Base-by-base conservation (phyloP, 2,888 invertebrate genomes). In the Callosobruchus maculatus region DNA sequence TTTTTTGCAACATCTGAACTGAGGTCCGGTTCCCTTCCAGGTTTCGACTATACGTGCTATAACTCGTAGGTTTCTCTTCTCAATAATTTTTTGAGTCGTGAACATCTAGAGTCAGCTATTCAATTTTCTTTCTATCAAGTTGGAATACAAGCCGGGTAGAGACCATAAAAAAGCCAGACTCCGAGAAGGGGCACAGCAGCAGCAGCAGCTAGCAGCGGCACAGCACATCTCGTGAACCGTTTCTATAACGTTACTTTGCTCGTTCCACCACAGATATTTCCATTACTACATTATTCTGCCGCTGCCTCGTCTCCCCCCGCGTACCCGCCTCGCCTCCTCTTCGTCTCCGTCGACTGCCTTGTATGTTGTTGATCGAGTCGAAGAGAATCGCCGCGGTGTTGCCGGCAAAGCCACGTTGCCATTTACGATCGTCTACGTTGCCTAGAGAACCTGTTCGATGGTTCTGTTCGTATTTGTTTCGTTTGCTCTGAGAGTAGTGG, bases 231-330 rank as follows among this genome's bases (percentile, higher is more conserved):
- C 49, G 49, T 49, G 70, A 26, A 70, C 22, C 69, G 69, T 21
- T 72, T 76, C 73, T 75, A 78, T 79, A 79, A 80, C 80, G 80
- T 79, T 80, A 80, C 79, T 80, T 79, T 77, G 77, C 78, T 77
- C 79, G 78, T 75, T 79, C 79, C 80, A 79, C 80, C 80, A 78
- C 77, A 74, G 78, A 75, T 49, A 49, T 49, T 49, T 49, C 49
- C 49, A 49, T 49, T 49, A 49, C 49, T 49, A 49, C 69, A 22
- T 20, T 26, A 67, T 70, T 70, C 66, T 22, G 70, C 72, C 31
- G 75, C 66, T 31, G 31, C 69, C 18, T 13, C 72, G 71, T 67
- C 71, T 49, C 49, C 18, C 49, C 18, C 49, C 18, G 1, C 49
- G 30, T 30, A 30, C 30, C 30, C 9, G 3, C 3, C 30, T 49